Evolutionary conservation across 2,888 invertebrate genomes (phyloP).

Genomic region (Darwinula stevensoni): DNA sequence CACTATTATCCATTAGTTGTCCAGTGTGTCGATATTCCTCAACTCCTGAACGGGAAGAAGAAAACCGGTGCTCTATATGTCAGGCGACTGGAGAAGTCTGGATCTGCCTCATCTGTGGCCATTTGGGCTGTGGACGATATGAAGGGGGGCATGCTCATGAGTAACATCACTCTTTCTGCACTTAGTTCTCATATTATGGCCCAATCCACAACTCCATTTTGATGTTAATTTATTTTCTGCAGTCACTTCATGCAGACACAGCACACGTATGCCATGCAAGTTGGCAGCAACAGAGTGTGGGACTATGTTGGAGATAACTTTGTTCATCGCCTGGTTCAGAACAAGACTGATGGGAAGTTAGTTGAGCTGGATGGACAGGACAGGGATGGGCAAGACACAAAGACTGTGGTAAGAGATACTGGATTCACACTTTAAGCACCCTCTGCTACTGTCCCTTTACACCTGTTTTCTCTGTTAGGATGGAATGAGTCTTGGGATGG

Average conservation of each 20-base stretch:
- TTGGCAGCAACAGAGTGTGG: constrained; percentile 93
- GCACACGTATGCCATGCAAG: constrained; percentile 86
- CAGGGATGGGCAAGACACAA: neutral
- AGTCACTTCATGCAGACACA: constrained; percentile 85
- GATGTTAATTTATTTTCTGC: too few species aligned
- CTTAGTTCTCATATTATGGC: too few species aligned
- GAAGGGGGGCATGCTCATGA: constrained; percentile 64
- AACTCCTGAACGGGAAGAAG: constrained; percentile 43
- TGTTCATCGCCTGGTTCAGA: constrained; percentile 81
- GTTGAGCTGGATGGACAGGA: constrained; percentile 23
- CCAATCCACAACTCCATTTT: too few species aligned
- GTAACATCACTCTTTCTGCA: too few species aligned
- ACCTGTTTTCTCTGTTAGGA: too few species aligned
- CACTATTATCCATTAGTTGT: constrained; percentile 30
- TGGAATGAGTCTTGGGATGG: too few species aligned
- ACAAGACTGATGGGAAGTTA: constrained; percentile 83
- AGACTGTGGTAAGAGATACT: neutral
- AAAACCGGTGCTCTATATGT: constrained; percentile 37
- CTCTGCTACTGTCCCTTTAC: too few species aligned
- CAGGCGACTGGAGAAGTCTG: constrained; percentile 49
- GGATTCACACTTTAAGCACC: constrained; percentile 7
- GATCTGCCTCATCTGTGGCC: constrained; percentile 96
- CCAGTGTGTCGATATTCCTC: constrained; percentile 82
- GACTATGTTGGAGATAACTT: constrained; percentile 96
- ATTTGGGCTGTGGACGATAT: constrained; percentile 87